A percentile compares a stretch with the other conserved stretches of the same genome.
These are phyloP conservation scores for Dipus sagitta DNA, from an alignment of 2,797 vertebrate species.

Conservation along the genomic window DNA sequence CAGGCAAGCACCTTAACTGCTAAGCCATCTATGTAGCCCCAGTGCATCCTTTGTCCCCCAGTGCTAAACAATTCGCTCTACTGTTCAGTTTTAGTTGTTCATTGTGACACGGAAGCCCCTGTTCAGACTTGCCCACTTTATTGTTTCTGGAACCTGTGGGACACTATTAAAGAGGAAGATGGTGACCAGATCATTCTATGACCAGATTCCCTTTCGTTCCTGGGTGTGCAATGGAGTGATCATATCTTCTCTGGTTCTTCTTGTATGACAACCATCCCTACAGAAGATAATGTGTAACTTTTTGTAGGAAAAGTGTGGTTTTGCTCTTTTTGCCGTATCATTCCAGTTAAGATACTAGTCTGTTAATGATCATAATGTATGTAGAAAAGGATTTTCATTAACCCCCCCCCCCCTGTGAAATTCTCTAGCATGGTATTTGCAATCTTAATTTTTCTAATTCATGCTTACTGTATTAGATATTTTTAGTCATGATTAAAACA, in stretches of 20 bases:
- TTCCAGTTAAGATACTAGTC: slow-evolving; percentile 89
- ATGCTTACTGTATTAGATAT: slow-evolving; percentile 82
- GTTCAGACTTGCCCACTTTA: no score
- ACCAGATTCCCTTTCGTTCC: slow-evolving; percentile 81
- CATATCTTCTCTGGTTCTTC: slow-evolving; percentile 87
- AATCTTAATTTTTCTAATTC: slow-evolving; percentile 83
- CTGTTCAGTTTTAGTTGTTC: no score
- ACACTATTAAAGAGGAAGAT: slow-evolving; percentile 88
- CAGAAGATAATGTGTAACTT: slow-evolving; percentile 90
- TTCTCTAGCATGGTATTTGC: slow-evolving; percentile 82
- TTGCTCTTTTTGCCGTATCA: slow-evolving; percentile 92
- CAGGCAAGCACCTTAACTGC: no score
- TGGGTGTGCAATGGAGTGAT: slow-evolving; percentile 88
- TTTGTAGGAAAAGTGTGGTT: slow-evolving; percentile 93
- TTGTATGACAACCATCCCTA: slow-evolving; percentile 92
- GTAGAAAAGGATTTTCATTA: slow-evolving; percentile 85
- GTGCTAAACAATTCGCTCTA: no score
- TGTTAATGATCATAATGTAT: slow-evolving; percentile 83
- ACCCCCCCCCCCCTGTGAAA: slow-evolving; percentile 79
- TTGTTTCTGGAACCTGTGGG: no score
- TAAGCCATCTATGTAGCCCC: no score
- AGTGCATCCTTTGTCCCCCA: no score
- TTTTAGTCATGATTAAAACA: slow-evolving; percentile 80
- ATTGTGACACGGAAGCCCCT: no score
- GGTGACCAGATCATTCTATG: slow-evolving; percentile 90